Base-by-base conservation (phyloP, 2,113 vertebrate species). In the Oncorhynchus gorbuscha region DNA sequence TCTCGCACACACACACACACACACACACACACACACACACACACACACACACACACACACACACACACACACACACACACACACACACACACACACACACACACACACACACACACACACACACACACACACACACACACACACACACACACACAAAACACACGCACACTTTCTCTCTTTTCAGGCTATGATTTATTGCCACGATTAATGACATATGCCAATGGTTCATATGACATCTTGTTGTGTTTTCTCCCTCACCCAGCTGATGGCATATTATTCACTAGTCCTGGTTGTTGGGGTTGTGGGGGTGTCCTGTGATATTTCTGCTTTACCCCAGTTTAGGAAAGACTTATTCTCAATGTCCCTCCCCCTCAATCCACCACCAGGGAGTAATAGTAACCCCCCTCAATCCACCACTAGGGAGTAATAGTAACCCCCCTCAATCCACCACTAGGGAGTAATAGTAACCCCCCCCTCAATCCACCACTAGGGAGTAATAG, bases 301-400 rank as follows among this genome's bases (percentile, higher is more conserved):
- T 3, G 35, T 26, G 65, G 26, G 72, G 30, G 48, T 77, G 66
- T 80, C 65, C 78, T 66, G 61, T 75, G n/a, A 30, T 79, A 39
- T 32, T 16, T n/a, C 59, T 8, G 32, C 39, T 78, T 82, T 75
- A n/a, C 79, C 86, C 75, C 72, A 35, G 74, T 67, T 71, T 69
- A 76, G 67, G 62, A 55, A 73, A 78, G 72, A 65, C 72, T 51
- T 69, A 72, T 79, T 70, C 67, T 75, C 74, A 55, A 24, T 26
- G 61, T 71, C 71, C 81, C 28, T 0, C 77, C 35, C 35, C 71
- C 61, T 39, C 16, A 2, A 39, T 18, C 11, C 16, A 7, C 35
- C 89, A 89, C 86, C 77, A 77, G 85, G 84, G 83, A 83, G 12
- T 22, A 58, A 71, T 75, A 69, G 45, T 8, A 24, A 84, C 73